Evolutionary conservation across 2,888 invertebrate genomes (phyloP).

Genomic region (Hylaea fasciaria): DNA sequence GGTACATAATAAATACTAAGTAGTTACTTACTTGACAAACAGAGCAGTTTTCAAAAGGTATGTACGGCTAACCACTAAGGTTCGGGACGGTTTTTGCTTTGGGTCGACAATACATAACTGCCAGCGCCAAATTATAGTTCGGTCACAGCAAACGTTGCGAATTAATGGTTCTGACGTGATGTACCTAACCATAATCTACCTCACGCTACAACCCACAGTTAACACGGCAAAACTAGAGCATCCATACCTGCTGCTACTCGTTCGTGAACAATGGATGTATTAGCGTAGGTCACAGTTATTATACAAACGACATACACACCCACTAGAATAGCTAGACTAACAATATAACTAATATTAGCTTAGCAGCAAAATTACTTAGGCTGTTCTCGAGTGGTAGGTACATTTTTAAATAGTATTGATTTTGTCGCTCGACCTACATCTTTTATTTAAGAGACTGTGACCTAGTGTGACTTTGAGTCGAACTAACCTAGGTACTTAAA

Average conservation of each 20-base stretch:
- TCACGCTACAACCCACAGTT: conserved; percentile 5
- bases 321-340: conserved; percentile 4
- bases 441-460: conserved; percentile 25
- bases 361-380: conserved; percentile 15
- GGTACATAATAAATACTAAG: background rate
- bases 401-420: conserved; percentile 32
- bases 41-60: conserved; percentile 35
- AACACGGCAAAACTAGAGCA: conserved; percentile 14
- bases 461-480: conserved; percentile 26
- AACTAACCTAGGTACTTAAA: conserved; percentile 7
- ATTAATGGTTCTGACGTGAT: conserved; percentile 32
- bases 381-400: conserved; percentile 15
- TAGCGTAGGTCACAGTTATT: conserved; percentile 2
- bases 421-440: conserved; percentile 28
- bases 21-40: conserved; percentile 26
- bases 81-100: conserved; percentile 35
- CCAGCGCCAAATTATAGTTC: conserved; percentile 35
- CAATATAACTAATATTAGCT: conserved; percentile 1
- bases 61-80: conserved; percentile 35
- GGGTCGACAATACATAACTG: conserved; percentile 30
- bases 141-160: conserved; percentile 28
- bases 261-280: background rate
- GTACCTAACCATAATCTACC: conserved; percentile 27
- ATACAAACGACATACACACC: conserved; percentile 8
- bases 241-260: conserved; percentile 9